A percentile compares a stretch with the other conserved stretches of the same genome.
Conservation (phyloP, 2,888 invertebrate species). For the Pristionchus fissidentatus region DNA sequence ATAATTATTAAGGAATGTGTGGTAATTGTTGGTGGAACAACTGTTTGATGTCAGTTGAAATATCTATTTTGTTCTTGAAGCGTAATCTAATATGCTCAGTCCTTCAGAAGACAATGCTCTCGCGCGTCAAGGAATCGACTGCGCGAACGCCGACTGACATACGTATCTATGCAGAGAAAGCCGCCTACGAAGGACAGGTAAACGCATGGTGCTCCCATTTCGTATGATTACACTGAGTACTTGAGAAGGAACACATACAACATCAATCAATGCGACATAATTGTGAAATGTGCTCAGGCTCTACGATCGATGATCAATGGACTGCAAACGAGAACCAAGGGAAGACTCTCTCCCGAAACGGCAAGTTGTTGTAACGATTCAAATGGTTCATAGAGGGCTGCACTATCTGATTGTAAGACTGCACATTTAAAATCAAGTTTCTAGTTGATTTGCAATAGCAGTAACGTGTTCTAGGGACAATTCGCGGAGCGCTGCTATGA, state of each 20-base stretch:
- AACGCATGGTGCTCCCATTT: background rate
- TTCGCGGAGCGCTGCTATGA: constrained; percentile 10
- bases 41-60: too few species aligned
- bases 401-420: background rate
- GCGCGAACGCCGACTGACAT: background rate
- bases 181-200: constrained; percentile 27
- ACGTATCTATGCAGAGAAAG: constrained; percentile 15
- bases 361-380: background rate
- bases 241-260: background rate
- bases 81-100: too few species aligned
- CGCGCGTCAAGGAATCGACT: background rate
- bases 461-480: background rate
- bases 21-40: too few species aligned
- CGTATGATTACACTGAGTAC: background rate
- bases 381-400: background rate
- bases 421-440: background rate
- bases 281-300: background rate
- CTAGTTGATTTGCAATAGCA: background rate
- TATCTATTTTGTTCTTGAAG: too few species aligned
- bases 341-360: background rate
- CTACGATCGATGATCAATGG: constrained; percentile 25
- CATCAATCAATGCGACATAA: background rate
- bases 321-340: background rate
- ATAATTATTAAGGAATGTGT: too few species aligned
- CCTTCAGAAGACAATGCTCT: constrained; percentile 30